phyloP scores from a whole-genome alignment of 2,888 invertebrate species.

The Helleia helle region DNA sequence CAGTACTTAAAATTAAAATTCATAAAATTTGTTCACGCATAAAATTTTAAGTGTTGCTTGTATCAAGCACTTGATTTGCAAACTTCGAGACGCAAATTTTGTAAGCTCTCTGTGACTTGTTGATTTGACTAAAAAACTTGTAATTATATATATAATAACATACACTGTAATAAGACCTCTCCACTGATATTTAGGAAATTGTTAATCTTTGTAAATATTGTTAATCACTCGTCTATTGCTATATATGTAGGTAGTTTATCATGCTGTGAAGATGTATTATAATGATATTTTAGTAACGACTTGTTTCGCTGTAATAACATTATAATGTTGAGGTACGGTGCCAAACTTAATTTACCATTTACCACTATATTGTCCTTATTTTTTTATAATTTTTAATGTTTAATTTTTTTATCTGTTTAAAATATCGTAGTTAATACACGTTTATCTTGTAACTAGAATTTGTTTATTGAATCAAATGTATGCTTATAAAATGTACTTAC shows the following conservation, averaged over 20 bases:
- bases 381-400: not conserved
- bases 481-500: slow-evolving; percentile 4
- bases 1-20: slow-evolving; percentile 2
- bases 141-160: slow-evolving; percentile 11
- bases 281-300: slow-evolving; percentile 4
- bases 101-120: not conserved
- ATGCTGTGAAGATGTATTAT: slow-evolving; percentile 47
- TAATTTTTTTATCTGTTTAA: no score
- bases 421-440: not conserved
- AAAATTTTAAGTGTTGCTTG: slow-evolving; percentile 18
- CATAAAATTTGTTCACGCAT: not conserved
- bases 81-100: not conserved
- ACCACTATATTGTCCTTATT: not conserved
- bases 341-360: slow-evolving; percentile 4
- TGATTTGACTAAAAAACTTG: slow-evolving; percentile 16
- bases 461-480: not conserved
- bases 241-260: slow-evolving; percentile 40
- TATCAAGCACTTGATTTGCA: slow-evolving; percentile 22
- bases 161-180: not conserved
- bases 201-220: slow-evolving; percentile 65
- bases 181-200: slow-evolving; percentile 40
- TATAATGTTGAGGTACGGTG: slow-evolving; percentile 4
- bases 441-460: not conserved
- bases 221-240: slow-evolving; percentile 52
- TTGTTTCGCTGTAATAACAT: slow-evolving; percentile 1